Evolutionary conservation across 2,113 vertebrate species (phyloP).

Genomic region (Clarias batrachus): DNA sequence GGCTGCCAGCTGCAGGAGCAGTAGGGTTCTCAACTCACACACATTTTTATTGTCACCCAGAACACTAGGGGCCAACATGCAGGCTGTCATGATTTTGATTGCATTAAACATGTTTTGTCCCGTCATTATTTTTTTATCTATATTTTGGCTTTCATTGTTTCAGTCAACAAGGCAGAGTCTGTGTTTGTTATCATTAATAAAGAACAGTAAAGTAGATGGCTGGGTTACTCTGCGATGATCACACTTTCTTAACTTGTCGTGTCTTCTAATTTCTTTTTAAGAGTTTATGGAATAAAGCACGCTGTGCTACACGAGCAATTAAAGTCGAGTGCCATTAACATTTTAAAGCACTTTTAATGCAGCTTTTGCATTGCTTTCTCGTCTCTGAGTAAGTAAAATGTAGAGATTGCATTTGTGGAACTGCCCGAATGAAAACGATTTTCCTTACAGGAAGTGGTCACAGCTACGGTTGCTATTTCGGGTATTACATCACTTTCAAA

Average conservation of each 20-base stretch:
- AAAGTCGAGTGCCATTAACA: constrained; percentile 20
- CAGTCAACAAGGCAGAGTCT: constrained; percentile 7
- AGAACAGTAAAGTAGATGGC: neutral
- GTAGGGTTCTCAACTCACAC: constrained; percentile 32
- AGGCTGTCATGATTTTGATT: constrained; percentile 5
- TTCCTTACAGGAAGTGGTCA: constrained; percentile 67
- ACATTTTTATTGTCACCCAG: constrained; percentile 36
- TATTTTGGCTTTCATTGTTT: constrained; percentile 11
- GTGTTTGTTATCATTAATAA: constrained; percentile 19
- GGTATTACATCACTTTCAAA: constrained; percentile 70
- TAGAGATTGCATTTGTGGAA: constrained; percentile 62
- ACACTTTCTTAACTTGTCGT: neutral
- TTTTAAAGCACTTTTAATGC: constrained; percentile 52
- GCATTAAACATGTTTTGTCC: constrained; percentile 3
- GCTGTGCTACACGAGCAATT: neutral
- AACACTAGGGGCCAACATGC: constrained; percentile 12
- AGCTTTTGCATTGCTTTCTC: constrained; percentile 59
- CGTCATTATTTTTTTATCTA: neutral
- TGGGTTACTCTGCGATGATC: neutral
- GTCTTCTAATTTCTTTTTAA: neutral
- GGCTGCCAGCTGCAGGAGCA: constrained; percentile 62
- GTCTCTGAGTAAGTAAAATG: constrained; percentile 62
- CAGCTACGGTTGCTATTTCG: constrained; percentile 64
- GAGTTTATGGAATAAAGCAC: constrained; percentile 21
- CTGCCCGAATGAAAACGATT: constrained; percentile 64